Base-by-base conservation (phyloP, 1,140 invertebrate genomes). In the Halictus rubicundus region DNA sequence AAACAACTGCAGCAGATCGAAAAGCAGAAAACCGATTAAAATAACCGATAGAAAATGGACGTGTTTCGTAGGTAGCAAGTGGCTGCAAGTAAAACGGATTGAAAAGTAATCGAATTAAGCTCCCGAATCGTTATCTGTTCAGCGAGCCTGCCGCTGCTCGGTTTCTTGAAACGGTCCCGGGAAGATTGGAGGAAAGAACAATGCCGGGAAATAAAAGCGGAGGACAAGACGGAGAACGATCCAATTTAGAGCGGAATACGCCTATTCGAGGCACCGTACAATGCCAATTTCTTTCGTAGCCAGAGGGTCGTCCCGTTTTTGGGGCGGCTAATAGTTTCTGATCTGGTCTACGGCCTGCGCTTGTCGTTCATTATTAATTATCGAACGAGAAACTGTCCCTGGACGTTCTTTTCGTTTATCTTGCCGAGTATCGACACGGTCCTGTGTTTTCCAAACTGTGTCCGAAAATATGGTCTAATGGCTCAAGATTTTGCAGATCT, bases 101-200 rank as follows among this genome's bases (percentile, higher is more conserved):
- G 75, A 78, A 78, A 78, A 68, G 66, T 71, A 78, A 78, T 78
- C 61, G 68, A 78, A 78, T 78, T 71, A 78, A 78, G 75, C 75
- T 78, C 61, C 49, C 75, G 42, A 78, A 78, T 78, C 75, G 75
- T 71, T 71, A 70, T 78, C 75, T 78, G 27, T 16, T 21, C 66
- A 25, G 61, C 46, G 57, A 61, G 66, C 37, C 68, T 49, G 42
- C 59, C 46, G 21, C 16, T 63, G 42, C 42, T 63, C 75, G 75
- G 25, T 78, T 78, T 59, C 75, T 78, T 63, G 54, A 42, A 78
- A 78, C 70, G 75, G 68, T 70, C 61, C 54, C 39, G 73, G 25
- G 73, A 60, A 78, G 75, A 71, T 71, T 78, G 75, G 75, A 71
- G 70, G 75, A 78, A 78, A 78, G 75, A 78, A 78, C 75, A 78